A percentile compares a stretch with the other conserved stretches of the same genome.
phyloP scores from a whole-genome alignment of 2,113 vertebrate genomes.

The Collichthys lucidus region DNA sequence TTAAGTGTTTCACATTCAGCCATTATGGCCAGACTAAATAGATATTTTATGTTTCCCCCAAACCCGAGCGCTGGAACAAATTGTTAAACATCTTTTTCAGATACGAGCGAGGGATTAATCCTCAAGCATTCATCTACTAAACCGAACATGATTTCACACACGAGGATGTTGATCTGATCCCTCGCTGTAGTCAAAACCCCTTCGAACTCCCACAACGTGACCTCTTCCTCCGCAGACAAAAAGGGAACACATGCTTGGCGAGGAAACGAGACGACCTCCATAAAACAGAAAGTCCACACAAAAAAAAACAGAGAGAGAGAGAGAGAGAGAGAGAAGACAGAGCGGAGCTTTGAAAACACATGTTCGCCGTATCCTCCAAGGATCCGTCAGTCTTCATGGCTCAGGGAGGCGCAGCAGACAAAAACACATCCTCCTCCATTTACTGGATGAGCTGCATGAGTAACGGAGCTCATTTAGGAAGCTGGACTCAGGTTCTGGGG shows the following conservation, averaged over 20 bases:
- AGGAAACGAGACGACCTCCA: conserved; percentile 23
- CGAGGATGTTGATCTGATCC: conserved; percentile 9
- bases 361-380: conserved; percentile 21
- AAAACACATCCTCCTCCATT: conserved; percentile 27
- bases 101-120: conserved; percentile 22
- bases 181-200: not conserved
- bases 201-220: not conserved
- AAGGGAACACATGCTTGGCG: conserved; percentile 55
- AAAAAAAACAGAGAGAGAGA: conserved; percentile 7
- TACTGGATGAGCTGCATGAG: conserved; percentile 11
- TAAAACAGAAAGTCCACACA: conserved; percentile 31
- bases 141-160: conserved; percentile 50
- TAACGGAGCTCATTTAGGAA: not conserved
- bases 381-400: conserved; percentile 9
- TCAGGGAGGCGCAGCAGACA: conserved; percentile 22
- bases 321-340: not conserved
- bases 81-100: conserved; percentile 40
- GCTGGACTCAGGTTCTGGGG: conserved; percentile 9
- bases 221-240: not conserved
- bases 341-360: conserved; percentile 36
- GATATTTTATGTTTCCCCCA: not conserved
- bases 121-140: conserved; percentile 33
- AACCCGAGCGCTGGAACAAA: conserved; percentile 9
- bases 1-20: not conserved
- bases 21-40: not conserved